Evolutionary conservation across 2,113 vertebrate species (phyloP), one percentile per base, ranked within the genome.

Genomic region (Casuarius casuarius): DNA sequence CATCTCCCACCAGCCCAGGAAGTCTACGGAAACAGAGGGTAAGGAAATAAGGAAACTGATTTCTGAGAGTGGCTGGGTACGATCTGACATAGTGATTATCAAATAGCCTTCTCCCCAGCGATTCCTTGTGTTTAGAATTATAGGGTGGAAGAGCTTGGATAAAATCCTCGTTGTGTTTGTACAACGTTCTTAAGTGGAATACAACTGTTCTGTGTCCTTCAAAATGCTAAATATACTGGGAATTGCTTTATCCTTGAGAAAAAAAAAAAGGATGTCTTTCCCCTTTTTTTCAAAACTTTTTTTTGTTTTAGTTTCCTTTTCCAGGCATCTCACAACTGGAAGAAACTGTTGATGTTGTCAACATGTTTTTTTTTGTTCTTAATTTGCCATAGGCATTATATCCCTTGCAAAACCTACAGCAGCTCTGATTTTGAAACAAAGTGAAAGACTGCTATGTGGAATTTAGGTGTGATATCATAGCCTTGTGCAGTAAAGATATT

Each of bases 11-110:
- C 96, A 99, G 99, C 97, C 99, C 99, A 21, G 99, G 99, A 92
- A 99, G 99, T 95, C 98, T 99, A 92, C 97, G 99, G 95, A 99
- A 99, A 98, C 98, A 99, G 97, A 99, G 99, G 99, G 99, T 99
- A 98, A 98, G 98, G 84, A 95, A 95, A 84, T 61, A 78, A 96
- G 90, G 88, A n/a, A 91, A 86, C 63, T 94, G 35, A 52, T 92
- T 74, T 93, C 87, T 96, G 88, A 94, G 79, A 23, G 3, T 95
- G 82, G 35, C 93, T 87, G 62, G 52, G 68, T 44, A 92, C n/a
- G 77, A 38, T 56, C 73, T 18, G 3, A 26, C 56, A 35, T 91
- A 89, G 71, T 51, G n/a, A 7, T 71, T 92, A 59, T 33, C 72
- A 12, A 2, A 44, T 79, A 91, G 46, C 29, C 56, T 94, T 84